Evolutionary conservation across 35 echinoderm and acorn worm genomes (phyloP), one percentile per base, ranked within the genome.

Genomic region (Stichopus chloronotus): DNA sequence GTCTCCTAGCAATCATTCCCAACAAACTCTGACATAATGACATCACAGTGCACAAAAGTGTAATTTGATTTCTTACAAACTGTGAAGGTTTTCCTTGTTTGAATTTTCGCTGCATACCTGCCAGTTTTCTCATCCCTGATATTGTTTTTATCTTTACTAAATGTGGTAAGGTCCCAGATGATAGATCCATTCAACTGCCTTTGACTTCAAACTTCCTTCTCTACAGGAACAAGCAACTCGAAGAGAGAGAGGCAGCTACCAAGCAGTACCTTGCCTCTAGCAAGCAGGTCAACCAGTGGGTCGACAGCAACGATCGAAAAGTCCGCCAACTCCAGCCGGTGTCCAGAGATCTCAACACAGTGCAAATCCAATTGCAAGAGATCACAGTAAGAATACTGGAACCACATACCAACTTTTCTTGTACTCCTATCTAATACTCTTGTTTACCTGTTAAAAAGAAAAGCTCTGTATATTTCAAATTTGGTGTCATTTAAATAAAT

Each of bases 281-380:
- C 86, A 92, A 94, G 56, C 90, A 94, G 63, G 92, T 88, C 56
- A 95, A 94, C 86, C 83, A 94, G 83, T 98, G 97, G 97, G 78
- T 96, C 8, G 97, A 98, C 90, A 96, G 82, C 57, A 87, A 93
- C 7, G 97, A 98, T 54, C 58, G 94, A 1, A 90, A 92, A 9
- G 94, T 96, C 65, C 76, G 87, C 19, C 97, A 98, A 25, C 93
- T 98, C 0, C 94, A 98, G 74, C 92, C 97, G 4, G 92, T 98
- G 14, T 90, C 94, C 74, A 89, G 84, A 69, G 97, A 98, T 78
- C 86, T 83, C 13, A 91, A 76, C 13, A 96, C 97, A 25, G 57
- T 98, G 4, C 93, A 98, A 78, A 94, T 98, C 24, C 97, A 98
- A 72, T 72, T 94, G 7, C 78, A 87, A 57, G 95, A 96, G 59